Evolutionary conservation across 2,797 vertebrate species (phyloP).

Genomic region (Gephyroberyx darwinii): DNA sequence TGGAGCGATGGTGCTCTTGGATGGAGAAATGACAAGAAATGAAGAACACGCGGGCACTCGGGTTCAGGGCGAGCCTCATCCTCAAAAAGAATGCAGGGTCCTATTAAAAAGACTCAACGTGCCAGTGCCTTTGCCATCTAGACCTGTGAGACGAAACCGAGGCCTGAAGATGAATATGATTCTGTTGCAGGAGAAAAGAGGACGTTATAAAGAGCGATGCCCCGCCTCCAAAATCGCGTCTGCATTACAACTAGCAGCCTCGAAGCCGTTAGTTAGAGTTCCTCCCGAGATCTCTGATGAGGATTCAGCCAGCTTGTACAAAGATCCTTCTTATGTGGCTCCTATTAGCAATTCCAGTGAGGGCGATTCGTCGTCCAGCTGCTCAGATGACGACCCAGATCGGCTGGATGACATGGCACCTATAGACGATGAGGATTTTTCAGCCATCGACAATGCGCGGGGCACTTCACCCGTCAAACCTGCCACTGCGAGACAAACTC

Average conservation of each 20-base stretch:
- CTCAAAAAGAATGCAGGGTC: conserved; percentile 42
- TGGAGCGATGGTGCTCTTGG: background rate
- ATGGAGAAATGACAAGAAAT: background rate
- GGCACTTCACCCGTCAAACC: background rate
- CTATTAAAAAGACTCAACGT: conserved; percentile 30
- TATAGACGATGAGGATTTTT: background rate
- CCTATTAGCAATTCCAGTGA: background rate
- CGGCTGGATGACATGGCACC: background rate
- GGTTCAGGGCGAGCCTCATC: fast-evolving
- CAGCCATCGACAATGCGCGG: background rate
- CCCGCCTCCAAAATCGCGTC: background rate
- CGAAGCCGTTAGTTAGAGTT: background rate
- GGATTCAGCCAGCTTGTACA: background rate
- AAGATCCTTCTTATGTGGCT: background rate
- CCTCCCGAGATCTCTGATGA: background rate
- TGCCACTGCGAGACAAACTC: background rate
- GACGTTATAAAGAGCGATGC: background rate
- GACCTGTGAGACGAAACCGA: conserved; percentile 55
- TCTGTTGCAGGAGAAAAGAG: conserved; percentile 53
- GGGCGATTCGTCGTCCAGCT: background rate
- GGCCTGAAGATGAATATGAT: conserved; percentile 58
- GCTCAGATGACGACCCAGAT: conserved; percentile 15
- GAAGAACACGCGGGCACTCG: background rate
- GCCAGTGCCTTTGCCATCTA: background rate
- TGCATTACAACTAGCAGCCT: background rate